Percentiles rank a stretch among this genome's conserved stretches.
phyloP scores from a whole-genome alignment of 2,797 vertebrate genomes.

The Phoebastria nigripes region DNA sequence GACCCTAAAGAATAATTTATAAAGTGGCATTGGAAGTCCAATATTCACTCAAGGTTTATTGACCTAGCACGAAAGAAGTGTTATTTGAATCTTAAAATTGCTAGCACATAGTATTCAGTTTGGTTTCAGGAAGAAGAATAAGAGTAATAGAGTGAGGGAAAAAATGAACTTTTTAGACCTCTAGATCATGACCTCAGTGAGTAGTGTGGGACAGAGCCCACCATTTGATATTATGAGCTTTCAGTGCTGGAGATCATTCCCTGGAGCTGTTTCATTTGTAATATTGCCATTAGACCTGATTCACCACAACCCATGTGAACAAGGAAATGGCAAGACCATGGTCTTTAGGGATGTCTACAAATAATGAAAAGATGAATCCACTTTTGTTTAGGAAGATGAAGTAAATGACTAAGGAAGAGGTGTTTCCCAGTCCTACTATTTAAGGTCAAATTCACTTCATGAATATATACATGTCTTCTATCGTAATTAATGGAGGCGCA shows the following conservation, averaged over 20 bases:
- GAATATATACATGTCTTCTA: neutral
- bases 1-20: neutral
- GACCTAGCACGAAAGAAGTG: neutral
- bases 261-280: neutral
- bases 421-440: neutral
- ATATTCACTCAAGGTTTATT: neutral
- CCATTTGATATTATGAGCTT: neutral
- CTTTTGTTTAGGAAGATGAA: neutral
- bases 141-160: neutral
- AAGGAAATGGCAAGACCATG: neutral
- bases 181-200: neutral
- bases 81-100: neutral
- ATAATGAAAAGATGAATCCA: neutral
- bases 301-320: neutral
- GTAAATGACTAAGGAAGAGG: neutral
- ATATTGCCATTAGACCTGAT: neutral
- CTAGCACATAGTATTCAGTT: neutral
- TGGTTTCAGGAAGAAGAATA: neutral
- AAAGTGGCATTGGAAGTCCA: neutral
- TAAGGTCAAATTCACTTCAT: neutral
- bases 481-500: neutral
- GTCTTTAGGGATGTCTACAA: neutral
- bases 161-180: neutral
- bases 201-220: neutral
- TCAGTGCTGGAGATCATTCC: neutral